Conservation (phyloP, 2,113 vertebrate species). For the Oxyura jamaicensis region DNA sequence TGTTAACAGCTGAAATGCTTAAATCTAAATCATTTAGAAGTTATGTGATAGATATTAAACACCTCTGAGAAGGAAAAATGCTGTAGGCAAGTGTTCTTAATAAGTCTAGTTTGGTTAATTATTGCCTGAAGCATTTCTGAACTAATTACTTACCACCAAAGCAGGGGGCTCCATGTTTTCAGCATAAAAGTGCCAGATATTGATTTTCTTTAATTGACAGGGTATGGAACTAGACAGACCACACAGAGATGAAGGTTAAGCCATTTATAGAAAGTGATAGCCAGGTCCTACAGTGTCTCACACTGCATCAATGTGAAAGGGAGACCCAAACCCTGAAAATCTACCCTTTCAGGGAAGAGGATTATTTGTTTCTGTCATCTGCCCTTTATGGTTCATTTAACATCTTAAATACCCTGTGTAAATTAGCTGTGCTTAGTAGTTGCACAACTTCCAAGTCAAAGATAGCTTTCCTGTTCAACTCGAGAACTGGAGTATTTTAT, state of each 20-base stretch:
- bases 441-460: slow-evolving; percentile 6
- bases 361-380: slow-evolving; percentile 71
- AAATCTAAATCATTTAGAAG: slow-evolving; percentile 61
- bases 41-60: slow-evolving; percentile 54
- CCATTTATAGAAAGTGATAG: slow-evolving; percentile 27
- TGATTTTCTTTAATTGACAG: slow-evolving; percentile 63
- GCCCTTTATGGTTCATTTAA: slow-evolving; percentile 79
- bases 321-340: not conserved
- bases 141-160: slow-evolving; percentile 60
- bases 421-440: slow-evolving; percentile 65
- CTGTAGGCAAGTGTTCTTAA: slow-evolving; percentile 38
- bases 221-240: slow-evolving; percentile 2
- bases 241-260: slow-evolving; percentile 68
- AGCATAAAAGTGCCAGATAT: slow-evolving; percentile 29
- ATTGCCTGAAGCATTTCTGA: slow-evolving; percentile 55
- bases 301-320: not conserved
- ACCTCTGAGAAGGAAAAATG: slow-evolving; percentile 58
- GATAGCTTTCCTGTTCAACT: not conserved
- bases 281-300: slow-evolving; percentile 10
- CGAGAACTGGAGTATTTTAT: not conserved
- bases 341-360: slow-evolving; percentile 3
- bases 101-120: slow-evolving; percentile 65
- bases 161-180: not conserved
- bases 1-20: slow-evolving; percentile 22
- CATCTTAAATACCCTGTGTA: slow-evolving; percentile 71